These are phyloP conservation scores for Euschistus heros DNA, from an alignment of 1,140 invertebrate species.

Conservation along the genomic window DNA sequence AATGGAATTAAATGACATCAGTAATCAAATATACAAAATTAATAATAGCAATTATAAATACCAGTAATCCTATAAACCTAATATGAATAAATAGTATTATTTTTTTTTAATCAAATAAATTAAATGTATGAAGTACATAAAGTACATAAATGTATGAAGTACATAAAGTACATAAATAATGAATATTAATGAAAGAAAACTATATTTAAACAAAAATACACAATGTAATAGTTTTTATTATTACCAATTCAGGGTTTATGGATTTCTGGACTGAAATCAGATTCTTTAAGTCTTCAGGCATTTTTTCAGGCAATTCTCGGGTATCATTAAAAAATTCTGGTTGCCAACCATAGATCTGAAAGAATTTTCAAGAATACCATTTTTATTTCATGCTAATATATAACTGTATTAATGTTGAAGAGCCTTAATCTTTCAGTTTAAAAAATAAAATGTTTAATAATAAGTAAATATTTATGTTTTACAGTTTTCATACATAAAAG, in stretches of 20 bases:
- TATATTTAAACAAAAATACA: not conserved
- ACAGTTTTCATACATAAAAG: no score
- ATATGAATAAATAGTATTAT: not conserved
- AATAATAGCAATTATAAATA: no score
- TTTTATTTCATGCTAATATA: no score
- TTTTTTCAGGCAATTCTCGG: conserved; percentile 35
- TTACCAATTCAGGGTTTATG: conserved; percentile 28
- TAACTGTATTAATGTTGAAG: no score
- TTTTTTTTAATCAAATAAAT: not conserved
- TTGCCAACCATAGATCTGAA: conserved; percentile 39
- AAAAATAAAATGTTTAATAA: no score
- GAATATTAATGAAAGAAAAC: not conserved
- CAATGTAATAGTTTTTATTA: no score
- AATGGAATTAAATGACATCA: not conserved
- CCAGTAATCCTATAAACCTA: not conserved
- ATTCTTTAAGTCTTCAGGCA: conserved; percentile 37
- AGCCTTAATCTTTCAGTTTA: no score
- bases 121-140: not conserved
- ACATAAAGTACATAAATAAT: not conserved
- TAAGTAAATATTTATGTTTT: no score
- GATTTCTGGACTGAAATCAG: conserved; percentile 31
- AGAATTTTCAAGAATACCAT: not conserved
- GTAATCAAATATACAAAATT: not conserved
- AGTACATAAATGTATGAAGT: not conserved
- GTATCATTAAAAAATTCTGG: conserved; percentile 38